phyloP scores from a whole-genome alignment of 2,888 invertebrate species.

The Cryptus armator region DNA sequence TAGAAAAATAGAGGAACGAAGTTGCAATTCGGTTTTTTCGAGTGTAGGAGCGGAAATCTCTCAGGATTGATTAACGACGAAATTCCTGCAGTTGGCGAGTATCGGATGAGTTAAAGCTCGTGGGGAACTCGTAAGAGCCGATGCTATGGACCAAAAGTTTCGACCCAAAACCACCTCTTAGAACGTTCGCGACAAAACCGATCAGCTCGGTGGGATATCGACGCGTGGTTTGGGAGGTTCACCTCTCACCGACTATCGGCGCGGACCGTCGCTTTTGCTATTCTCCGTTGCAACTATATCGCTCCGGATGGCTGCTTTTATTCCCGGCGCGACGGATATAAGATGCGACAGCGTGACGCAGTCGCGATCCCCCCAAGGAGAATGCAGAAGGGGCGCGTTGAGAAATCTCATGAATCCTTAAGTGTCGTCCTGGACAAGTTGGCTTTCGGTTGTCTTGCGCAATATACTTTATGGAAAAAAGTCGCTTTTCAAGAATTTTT shows the following conservation, averaged over 20 bases:
- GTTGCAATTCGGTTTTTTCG: not conserved
- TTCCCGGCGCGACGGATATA: not conserved
- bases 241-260: too few species aligned
- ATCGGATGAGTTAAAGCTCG: slow-evolving; percentile 7
- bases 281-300: too few species aligned
- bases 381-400: not conserved
- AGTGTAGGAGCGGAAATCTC: not conserved
- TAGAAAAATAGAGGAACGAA: not conserved
- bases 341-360: slow-evolving; percentile 13
- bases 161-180: slow-evolving; percentile 59
- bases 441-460: not conserved
- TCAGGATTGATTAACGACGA: slow-evolving; percentile 29
- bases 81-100: not conserved
- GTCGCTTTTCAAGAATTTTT: too few species aligned
- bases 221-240: slow-evolving; percentile 60
- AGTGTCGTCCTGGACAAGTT: slow-evolving; percentile 1
- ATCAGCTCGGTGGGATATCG: slow-evolving; percentile 61
- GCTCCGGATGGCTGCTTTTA: too few species aligned
- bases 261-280: too few species aligned
- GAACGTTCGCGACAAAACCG: slow-evolving; percentile 52
- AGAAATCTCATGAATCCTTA: slow-evolving; percentile 22
- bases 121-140: slow-evolving; percentile 6
- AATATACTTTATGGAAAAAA: slow-evolving; percentile 9
- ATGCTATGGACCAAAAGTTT: slow-evolving; percentile 48
- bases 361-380: slow-evolving; percentile 5